phyloP scores from a whole-genome alignment of 2,888 invertebrate genomes.

The Amorpha juglandis region DNA sequence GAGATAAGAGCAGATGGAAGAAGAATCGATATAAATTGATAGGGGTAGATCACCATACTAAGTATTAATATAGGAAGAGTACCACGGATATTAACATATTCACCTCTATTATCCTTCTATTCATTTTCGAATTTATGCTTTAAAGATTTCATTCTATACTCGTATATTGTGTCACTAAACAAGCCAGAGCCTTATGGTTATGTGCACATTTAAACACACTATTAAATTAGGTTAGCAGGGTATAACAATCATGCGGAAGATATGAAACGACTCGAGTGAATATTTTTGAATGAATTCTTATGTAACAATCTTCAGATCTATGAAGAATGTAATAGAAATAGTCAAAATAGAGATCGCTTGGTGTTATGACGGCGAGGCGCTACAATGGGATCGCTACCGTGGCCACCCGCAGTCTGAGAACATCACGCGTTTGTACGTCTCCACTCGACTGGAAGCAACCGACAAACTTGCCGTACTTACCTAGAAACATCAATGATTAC shows the following conservation, averaged over 20 bases:
- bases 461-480: constrained; percentile 47
- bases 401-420: constrained; percentile 74
- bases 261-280: constrained; percentile 16
- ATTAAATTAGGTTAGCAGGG: constrained; percentile 11
- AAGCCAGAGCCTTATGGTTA: not conserved
- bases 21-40: too few species aligned
- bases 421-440: constrained; percentile 51
- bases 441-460: constrained; percentile 69
- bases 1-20: too few species aligned
- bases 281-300: constrained; percentile 12
- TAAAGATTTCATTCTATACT: not conserved
- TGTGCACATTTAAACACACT: constrained; percentile 1
- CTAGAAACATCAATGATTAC: constrained; percentile 67
- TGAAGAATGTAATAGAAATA: constrained; percentile 21
- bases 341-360: constrained; percentile 43
- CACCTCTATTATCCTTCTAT: too few species aligned
- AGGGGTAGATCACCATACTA: too few species aligned
- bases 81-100: too few species aligned
- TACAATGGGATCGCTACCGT: constrained; percentile 49
- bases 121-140: too few species aligned
- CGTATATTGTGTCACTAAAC: not conserved
- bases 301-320: constrained; percentile 11
- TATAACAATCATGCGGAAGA: constrained; percentile 17
- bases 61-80: too few species aligned
- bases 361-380: constrained; percentile 66